Percentiles rank a stretch among this genome's conserved stretches.
These are phyloP conservation scores for Cotesia vestalis DNA, from an alignment of 1,140 invertebrate genomes.

Conservation along the genomic window DNA sequence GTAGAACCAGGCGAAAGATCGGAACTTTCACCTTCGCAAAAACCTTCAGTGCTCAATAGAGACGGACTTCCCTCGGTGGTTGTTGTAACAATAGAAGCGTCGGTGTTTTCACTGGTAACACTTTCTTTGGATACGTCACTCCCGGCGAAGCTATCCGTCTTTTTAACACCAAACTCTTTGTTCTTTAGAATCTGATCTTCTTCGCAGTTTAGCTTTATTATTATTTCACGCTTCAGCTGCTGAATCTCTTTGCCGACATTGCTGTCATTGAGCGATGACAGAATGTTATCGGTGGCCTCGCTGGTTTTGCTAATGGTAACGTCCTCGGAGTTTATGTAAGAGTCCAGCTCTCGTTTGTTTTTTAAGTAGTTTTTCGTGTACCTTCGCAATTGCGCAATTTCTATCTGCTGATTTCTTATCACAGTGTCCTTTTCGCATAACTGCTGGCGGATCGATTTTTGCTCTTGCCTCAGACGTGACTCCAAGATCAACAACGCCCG, in stretches of 20 bases:
- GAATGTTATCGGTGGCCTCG: slow-evolving; percentile 62
- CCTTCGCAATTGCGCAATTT: slow-evolving; percentile 73
- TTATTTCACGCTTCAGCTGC: slow-evolving; percentile 58
- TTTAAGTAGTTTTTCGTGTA: slow-evolving; percentile 72
- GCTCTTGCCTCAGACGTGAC: slow-evolving; percentile 77
- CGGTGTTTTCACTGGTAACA: slow-evolving; percentile 60
- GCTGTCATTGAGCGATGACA: slow-evolving; percentile 36
- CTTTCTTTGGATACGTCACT: slow-evolving; percentile 63
- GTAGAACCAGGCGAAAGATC: slow-evolving; percentile 58
- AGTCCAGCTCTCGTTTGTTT: slow-evolving; percentile 47
- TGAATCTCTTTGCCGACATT: slow-evolving; percentile 56
- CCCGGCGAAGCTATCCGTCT: slow-evolving; percentile 61
- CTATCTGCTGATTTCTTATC: slow-evolving; percentile 74
- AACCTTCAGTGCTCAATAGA: slow-evolving; percentile 61
- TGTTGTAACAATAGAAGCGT: slow-evolving; percentile 57
- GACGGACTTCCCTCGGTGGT: slow-evolving; percentile 61
- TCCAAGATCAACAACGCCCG: slow-evolving; percentile 76
- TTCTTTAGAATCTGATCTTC: slow-evolving; percentile 27
- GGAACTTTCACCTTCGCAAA: slow-evolving; percentile 62
- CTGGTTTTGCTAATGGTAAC: slow-evolving; percentile 46
- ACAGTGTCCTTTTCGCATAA: slow-evolving; percentile 76
- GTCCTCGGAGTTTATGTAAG: slow-evolving; percentile 52
- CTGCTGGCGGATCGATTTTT: slow-evolving; percentile 74
- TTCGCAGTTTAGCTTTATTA: slow-evolving; percentile 50
- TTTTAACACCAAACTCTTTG: slow-evolving; percentile 49